Evolutionary conservation across 2,888 invertebrate genomes (phyloP).

Genomic region (Nebria brevicollis): DNA sequence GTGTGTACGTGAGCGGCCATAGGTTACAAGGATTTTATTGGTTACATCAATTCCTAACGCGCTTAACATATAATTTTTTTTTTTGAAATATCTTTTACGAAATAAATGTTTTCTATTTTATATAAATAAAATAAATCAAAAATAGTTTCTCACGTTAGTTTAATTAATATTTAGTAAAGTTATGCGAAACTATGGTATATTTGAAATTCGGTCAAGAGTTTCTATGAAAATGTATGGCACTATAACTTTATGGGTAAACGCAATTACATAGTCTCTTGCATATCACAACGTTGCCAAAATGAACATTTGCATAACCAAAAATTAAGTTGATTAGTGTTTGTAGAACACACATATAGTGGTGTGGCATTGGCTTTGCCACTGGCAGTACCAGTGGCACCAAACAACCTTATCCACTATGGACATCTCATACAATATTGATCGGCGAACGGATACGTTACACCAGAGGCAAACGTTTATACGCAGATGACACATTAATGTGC

Average conservation of each 20-base stretch:
- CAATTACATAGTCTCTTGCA: constrained; percentile 16
- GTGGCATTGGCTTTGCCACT: too few relatives aligned
- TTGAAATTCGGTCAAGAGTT: background rate
- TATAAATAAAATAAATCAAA: too few relatives aligned
- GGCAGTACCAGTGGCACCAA: constrained; percentile 13
- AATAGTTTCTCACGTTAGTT: too few relatives aligned
- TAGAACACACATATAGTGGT: background rate
- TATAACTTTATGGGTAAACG: background rate
- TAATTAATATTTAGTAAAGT: too few relatives aligned
- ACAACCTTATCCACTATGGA: constrained; percentile 14
- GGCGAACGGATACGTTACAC: background rate
- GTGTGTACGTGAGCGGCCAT: background rate
- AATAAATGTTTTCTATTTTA: too few relatives aligned
- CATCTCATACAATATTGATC: constrained; percentile 21
- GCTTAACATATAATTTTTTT: background rate
- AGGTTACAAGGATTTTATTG: background rate
- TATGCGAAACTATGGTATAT: too few relatives aligned
- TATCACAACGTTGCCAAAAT: constrained; percentile 36
- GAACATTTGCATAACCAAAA: constrained; percentile 45
- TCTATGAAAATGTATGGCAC: background rate
- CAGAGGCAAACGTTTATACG: background rate
- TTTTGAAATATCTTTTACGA: too few relatives aligned
- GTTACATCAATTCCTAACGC: background rate
- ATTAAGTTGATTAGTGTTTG: constrained; percentile 36
- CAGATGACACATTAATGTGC: background rate